These are phyloP conservation scores for Suncus etruscus DNA, from an alignment of 2,113 vertebrate genomes.

Conservation along the genomic window DNA sequence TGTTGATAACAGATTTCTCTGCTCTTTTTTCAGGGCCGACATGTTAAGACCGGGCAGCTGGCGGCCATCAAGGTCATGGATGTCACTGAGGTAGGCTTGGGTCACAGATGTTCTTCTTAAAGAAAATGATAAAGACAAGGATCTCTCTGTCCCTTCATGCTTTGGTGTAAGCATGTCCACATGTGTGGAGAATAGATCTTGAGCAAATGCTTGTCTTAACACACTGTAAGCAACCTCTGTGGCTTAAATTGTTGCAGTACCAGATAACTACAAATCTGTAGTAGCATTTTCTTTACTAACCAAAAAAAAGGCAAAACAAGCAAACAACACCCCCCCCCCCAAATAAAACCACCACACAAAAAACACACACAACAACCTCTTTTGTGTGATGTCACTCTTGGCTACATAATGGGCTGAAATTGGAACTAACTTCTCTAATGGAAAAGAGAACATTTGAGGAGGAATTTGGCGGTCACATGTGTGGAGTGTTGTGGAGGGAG, in stretches of 20 bases:
- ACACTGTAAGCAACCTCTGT: background rate
- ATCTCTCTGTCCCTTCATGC: background rate
- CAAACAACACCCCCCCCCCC: too few species aligned
- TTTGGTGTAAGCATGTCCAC: background rate
- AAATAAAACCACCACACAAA: too few species aligned
- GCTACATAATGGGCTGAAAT: constrained; percentile 57
- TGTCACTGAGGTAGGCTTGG: constrained; percentile 95
- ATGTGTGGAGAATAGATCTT: constrained; percentile 52
- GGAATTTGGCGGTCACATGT: constrained; percentile 51
- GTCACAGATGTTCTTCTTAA: constrained; percentile 23
- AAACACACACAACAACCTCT: background rate
- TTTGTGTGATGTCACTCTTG: constrained; percentile 56
- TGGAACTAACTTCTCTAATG: constrained; percentile 71
- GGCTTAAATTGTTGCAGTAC: constrained; percentile 54
- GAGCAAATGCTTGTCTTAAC: background rate
- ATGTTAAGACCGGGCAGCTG: constrained; percentile 99
- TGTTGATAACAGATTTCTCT: constrained; percentile 5
- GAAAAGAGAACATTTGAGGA: constrained; percentile 59
- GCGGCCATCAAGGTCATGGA: constrained; percentile 99
- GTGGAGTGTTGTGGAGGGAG: constrained; percentile 28
- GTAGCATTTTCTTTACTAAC: constrained; percentile 32
- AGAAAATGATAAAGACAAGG: background rate
- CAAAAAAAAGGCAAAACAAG: background rate
- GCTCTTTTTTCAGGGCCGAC: constrained; percentile 92
- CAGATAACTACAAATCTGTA: background rate